Evolutionary conservation across 2,113 vertebrate species (phyloP).

Genomic region (Chamaea fasciata): DNA sequence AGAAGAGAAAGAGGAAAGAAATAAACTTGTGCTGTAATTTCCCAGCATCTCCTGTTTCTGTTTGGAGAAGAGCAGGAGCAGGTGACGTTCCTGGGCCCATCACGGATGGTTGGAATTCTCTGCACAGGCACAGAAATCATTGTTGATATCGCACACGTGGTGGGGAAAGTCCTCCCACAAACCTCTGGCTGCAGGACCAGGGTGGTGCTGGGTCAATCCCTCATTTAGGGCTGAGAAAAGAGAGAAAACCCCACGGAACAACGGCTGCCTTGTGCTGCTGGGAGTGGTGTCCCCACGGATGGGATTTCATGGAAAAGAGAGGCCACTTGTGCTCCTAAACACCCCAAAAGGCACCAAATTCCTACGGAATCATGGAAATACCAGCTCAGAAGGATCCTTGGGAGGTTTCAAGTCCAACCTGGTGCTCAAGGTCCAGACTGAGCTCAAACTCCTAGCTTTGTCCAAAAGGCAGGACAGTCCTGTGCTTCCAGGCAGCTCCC

Average conservation of each 20-base stretch:
- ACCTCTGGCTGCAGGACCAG: neutral
- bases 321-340: neutral
- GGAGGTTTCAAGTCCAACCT: neutral
- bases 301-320: neutral
- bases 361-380: neutral
- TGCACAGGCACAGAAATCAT: neutral
- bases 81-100: neutral
- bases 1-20: neutral
- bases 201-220: neutral
- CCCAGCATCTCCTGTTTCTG: neutral
- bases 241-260: neutral
- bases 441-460: neutral
- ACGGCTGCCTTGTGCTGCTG: neutral
- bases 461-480: neutral
- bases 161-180: neutral
- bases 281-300: rapidly evolving
- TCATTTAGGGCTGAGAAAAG: neutral
- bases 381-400: neutral
- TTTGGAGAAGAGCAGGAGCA: neutral
- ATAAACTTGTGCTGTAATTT: neutral
- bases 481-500: neutral
- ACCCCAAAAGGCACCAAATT: rapidly evolving
- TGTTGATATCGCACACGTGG: neutral
- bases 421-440: neutral
- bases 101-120: neutral